Evolutionary conservation across 2,888 invertebrate species (phyloP).

Genomic region (Cryptosula pallasiana): DNA sequence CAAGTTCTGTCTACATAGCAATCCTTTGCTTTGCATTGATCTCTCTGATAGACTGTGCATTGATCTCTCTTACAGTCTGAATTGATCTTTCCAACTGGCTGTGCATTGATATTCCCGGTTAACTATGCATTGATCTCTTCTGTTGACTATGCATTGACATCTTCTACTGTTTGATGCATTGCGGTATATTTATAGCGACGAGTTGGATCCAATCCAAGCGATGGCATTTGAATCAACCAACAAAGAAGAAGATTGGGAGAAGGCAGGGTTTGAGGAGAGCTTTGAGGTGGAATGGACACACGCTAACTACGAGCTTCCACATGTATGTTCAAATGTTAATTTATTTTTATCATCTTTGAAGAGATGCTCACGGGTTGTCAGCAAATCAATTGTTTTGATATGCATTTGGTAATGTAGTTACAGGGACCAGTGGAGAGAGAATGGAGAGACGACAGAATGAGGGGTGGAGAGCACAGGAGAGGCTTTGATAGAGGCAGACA

Average conservation of each 20-base stretch:
- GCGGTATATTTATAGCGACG: too few relatives aligned
- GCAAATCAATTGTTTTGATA: neutral
- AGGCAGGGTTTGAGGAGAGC: slow-evolving; percentile 6
- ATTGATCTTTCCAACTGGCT: too few relatives aligned
- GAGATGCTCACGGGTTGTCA: neutral
- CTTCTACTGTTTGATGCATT: too few relatives aligned
- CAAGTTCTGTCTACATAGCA: too few relatives aligned
- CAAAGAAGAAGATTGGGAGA: slow-evolving; percentile 13
- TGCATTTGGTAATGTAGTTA: neutral
- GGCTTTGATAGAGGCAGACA: neutral
- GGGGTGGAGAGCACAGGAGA: neutral
- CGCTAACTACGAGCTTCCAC: slow-evolving; percentile 12
- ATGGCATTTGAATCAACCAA: neutral
- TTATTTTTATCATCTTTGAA: too few relatives aligned
- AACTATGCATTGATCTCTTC: too few relatives aligned
- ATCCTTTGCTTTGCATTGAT: too few relatives aligned
- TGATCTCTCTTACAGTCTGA: too few relatives aligned
- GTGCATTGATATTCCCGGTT: too few relatives aligned
- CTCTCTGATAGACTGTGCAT: too few relatives aligned
- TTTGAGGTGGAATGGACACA: slow-evolving; percentile 20
- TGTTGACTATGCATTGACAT: too few relatives aligned
- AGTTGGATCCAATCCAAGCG: slow-evolving; percentile 19
- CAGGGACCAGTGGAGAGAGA: neutral
- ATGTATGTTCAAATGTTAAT: slow-evolving; percentile 3
- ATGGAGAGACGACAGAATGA: slow-evolving; percentile 18